Base-by-base conservation (phyloP, 2,797 vertebrate species). In the Tamandua tetradactyla region DNA sequence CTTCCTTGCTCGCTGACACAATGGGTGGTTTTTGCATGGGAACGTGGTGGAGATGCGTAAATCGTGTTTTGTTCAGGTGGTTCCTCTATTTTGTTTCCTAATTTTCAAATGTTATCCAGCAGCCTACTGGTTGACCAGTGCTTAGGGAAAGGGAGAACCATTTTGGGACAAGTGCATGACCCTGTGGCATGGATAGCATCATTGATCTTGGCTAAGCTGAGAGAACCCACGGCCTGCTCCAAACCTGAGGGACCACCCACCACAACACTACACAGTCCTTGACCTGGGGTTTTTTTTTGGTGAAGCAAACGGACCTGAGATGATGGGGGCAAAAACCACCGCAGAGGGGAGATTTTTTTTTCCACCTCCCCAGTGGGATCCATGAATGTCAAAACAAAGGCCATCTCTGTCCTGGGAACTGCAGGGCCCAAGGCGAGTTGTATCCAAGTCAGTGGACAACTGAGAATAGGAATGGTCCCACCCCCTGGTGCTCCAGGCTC, bases 231-330 rank as follows among this genome's bases (percentile, higher is more conserved):
- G 1, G n/a, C 69, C 4, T 6, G n/a, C n/a, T 64, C 20, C 71
- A 80, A 30, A 20, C 47, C 68, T 0, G 23, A 78, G 61, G 71
- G 17, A 57, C 27, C 30, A 13, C 7, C 61, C 40, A 8, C 17
- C 62, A 3, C 57, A n/a, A n/a, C n/a, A 0, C 71, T 20, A 40
- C 35, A 8, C 0, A 4, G 62, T 52, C 52, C 79, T 88, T 37
- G n/a, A n/a, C n/a, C 37, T 62, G 61, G 66, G 76, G 37, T 95
- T 71, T 71, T 95, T 71, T 71, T 87, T 30, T 42, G 59, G n/a
- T 12, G 47, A 93, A 87, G 78, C 88, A 35, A 32, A 18, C 17
- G 44, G 75, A 72, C 30, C 12, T 37, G 37, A 7, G 32, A n/a
- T 3, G 75, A 18, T 2, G 18, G 13, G 25, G 47, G 47, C 10